These are phyloP conservation scores for Siniperca chuatsi DNA, from an alignment of 2,113 vertebrate species.

Conservation along the genomic window DNA sequence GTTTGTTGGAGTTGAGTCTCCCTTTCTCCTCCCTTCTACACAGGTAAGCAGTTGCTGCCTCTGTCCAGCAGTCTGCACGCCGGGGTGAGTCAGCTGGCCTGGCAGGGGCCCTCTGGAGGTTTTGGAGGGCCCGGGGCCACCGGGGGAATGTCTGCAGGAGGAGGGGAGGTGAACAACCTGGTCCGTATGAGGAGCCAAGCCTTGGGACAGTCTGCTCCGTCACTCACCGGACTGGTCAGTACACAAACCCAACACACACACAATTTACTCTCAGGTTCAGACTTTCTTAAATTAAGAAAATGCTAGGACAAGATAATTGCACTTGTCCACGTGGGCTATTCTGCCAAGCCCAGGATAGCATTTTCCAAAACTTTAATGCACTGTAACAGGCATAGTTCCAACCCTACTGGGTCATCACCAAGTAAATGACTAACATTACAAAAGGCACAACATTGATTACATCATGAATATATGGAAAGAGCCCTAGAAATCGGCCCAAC, in stretches of 20 bases:
- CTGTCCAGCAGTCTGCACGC: conserved; percentile 93
- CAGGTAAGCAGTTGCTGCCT: conserved; percentile 95
- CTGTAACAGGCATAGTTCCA: not conserved
- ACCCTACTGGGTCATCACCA: not conserved
- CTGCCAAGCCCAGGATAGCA: not conserved
- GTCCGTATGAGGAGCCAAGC: conserved; percentile 96
- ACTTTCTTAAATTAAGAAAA: not conserved
- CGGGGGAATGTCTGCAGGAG: conserved; percentile 68
- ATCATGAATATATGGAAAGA: not conserved
- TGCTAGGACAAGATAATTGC: not conserved
- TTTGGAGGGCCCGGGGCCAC: not conserved
- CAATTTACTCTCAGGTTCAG: not conserved
- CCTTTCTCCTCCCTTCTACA: not conserved
- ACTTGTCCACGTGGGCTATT: no score
- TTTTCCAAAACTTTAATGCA: not conserved
- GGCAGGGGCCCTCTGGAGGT: conserved; percentile 78
- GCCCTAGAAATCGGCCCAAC: not conserved
- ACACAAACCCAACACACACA: not conserved
- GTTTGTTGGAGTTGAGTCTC: not conserved
- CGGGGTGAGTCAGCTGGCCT: conserved; percentile 90
- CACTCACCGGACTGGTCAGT: conserved; percentile 95
- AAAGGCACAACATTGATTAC: not conserved
- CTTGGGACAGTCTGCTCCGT: conserved; percentile 95
- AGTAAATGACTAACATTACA: no score
- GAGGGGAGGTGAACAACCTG: conserved; percentile 90